These are phyloP conservation scores for Siderastrea siderea DNA, from an alignment of 92 coral and sea anemone genomes.

Conservation along the genomic window DNA sequence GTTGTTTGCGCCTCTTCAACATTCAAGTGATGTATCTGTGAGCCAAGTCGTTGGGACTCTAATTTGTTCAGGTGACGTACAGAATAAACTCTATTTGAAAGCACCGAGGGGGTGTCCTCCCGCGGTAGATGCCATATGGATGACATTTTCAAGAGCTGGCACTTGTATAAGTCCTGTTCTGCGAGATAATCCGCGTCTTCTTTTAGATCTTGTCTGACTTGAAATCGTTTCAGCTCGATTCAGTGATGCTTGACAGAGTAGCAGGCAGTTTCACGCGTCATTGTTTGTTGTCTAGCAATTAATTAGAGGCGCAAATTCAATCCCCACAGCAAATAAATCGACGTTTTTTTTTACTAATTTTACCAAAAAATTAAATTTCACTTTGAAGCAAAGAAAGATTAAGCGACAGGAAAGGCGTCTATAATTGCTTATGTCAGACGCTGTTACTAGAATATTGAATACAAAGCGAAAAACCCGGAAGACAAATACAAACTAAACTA, in stretches of 20 bases:
- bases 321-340: conserved; percentile 14
- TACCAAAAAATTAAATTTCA: not conserved
- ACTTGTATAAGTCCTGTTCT: not conserved
- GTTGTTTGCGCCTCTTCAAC: conserved; percentile 15
- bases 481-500: not conserved
- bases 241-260: not conserved
- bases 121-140: conserved; percentile 15
- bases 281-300: conserved; percentile 14
- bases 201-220: not conserved
- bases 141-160: conserved; percentile 19
- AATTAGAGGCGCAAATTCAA: conserved; percentile 9
- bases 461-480: not conserved
- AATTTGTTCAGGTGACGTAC: conserved; percentile 34
- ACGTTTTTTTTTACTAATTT: not conserved
- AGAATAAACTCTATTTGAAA: conserved; percentile 44
- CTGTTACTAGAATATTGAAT: not conserved
- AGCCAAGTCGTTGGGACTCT: conserved; percentile 34
- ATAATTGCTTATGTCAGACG: not conserved
- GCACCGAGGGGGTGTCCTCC: conserved; percentile 47
- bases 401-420: not conserved
- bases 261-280: not conserved
- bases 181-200: no score
- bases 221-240: not conserved
- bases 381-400: not conserved
- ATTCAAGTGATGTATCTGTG: conserved; percentile 11